Evolutionary conservation across 1,140 invertebrate genomes (phyloP), one percentile per base, ranked within the genome.

Genomic region (Heliconius himera): DNA sequence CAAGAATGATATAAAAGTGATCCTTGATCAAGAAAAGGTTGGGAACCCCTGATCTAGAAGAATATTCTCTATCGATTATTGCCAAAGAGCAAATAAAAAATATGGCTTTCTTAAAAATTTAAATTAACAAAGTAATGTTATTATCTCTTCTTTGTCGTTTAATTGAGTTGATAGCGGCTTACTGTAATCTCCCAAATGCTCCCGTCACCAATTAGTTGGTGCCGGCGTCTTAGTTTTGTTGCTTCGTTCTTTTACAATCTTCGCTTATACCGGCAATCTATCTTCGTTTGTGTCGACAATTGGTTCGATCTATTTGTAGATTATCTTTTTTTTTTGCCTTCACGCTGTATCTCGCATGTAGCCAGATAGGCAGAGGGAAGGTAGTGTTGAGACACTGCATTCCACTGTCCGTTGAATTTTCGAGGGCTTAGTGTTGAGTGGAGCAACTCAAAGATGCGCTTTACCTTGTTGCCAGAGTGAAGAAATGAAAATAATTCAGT

Each of bases 161-260:
- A 85, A 83, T 81, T 77, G 77, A 80, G 71, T 82, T 73, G 77
- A 82, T 80, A 60, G 70, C 76, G 70, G 66, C 26, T 78, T 71
- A 77, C 76, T 75, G 76, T 81, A 78, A 81, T 76, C 79, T 73
- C 70, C 54, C 73, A 79, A 74, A 76, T 76, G 76, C 76, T 78
- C 76, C 60, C 71, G 80, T 73, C 41, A 85, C 79, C 81, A 88
- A 88, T 88, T 87, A 88, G 81, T 84, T 84, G 73, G 84, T 81
- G 74, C 79, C 76, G 82, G 60, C 60, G 9, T 66, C 26, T 66
- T 66, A 13, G 60, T 22, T 66, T 66, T 66, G 26, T 66, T 56
- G 72, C 74, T 56, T 71, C 78, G 80, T 80, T 82, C 79, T 75
- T 81, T 77, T 70, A 76, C 51, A 75, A 82, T 83, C 80, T 77